Evolutionary conservation across 2,113 vertebrate genomes (phyloP).

Genomic region (Phainopepla nitens): DNA sequence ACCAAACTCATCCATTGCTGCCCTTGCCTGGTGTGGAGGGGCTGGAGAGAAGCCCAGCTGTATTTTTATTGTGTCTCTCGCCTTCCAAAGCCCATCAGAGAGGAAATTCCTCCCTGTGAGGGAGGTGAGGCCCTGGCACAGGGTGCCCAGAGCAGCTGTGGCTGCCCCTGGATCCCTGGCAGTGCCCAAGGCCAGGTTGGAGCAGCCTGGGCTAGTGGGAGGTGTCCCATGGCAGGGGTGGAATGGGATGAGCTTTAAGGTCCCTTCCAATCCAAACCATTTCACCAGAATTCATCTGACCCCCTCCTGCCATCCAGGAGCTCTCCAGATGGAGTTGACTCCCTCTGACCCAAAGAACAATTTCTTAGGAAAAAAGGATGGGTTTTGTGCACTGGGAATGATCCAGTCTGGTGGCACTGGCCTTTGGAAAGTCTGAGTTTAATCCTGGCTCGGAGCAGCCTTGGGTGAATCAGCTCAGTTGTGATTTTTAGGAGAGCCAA

Average conservation of each 20-base stretch:
- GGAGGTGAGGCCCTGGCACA: not conserved
- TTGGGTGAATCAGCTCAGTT: slow-evolving; percentile 41
- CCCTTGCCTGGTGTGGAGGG: rapidly evolving
- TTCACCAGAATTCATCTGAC: too few relatives aligned
- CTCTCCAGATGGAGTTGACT: not conserved
- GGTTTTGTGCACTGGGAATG: not conserved
- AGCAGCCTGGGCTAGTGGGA: rapidly evolving
- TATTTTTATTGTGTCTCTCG: not conserved
- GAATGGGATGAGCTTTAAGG: not conserved
- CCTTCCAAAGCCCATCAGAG: not conserved
- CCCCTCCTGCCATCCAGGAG: not conserved
- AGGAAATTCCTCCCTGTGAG: not conserved
- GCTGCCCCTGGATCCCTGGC: not conserved
- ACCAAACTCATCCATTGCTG: not conserved
- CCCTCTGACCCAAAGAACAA: not conserved
- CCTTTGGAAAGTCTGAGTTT: slow-evolving; percentile 33
- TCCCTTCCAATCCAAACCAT: not conserved
- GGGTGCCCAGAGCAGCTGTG: not conserved
- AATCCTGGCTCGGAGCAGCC: not conserved
- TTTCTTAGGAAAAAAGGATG: not conserved
- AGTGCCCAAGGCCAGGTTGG: not conserved
- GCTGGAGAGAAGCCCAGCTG: not conserved
- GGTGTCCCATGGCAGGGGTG: not conserved
- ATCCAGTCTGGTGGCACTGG: not conserved
- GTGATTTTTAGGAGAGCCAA: slow-evolving; percentile 33